Percentiles rank a stretch among this genome's conserved stretches.
phyloP scores from a whole-genome alignment of 2,888 invertebrate species.

The Halictus ligatus region DNA sequence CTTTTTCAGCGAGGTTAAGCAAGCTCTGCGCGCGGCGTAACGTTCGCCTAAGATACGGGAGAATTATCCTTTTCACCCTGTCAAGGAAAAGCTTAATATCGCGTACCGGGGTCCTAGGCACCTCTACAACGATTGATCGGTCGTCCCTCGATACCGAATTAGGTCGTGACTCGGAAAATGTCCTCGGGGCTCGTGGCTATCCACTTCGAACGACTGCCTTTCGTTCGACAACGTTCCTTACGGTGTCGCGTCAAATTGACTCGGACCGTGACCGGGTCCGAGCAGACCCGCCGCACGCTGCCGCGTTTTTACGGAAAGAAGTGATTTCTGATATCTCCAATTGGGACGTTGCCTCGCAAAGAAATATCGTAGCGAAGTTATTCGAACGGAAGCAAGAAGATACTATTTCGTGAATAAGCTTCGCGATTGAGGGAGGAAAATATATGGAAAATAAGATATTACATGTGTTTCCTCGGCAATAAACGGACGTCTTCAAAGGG shows the following conservation, averaged over 20 bases:
- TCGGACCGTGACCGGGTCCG: background rate
- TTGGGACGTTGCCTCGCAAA: no score
- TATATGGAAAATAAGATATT: no score
- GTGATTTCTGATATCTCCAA: no score
- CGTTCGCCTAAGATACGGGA: conserved; percentile 22
- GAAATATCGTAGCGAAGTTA: no score
- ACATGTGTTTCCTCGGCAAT: no score
- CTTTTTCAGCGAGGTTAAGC: conserved; percentile 10
- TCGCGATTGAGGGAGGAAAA: no score
- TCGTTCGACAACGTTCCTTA: background rate
- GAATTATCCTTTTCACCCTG: conserved; percentile 36
- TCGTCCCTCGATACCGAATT: conserved; percentile 16
- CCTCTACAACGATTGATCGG: conserved; percentile 35
- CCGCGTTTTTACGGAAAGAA: no score
- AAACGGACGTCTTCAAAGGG: no score
- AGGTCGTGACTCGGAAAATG: background rate
- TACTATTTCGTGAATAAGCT: no score
- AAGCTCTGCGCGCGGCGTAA: conserved; percentile 39
- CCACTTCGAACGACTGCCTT: background rate
- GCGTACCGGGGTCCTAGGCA: background rate
- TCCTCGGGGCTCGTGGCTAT: background rate
- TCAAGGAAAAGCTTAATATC: conserved; percentile 36
- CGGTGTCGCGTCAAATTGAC: background rate
- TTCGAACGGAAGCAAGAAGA: no score
- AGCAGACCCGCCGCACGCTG: no score